phyloP scores from a whole-genome alignment of 1,140 invertebrate genomes.

The Sinella curviseta region DNA sequence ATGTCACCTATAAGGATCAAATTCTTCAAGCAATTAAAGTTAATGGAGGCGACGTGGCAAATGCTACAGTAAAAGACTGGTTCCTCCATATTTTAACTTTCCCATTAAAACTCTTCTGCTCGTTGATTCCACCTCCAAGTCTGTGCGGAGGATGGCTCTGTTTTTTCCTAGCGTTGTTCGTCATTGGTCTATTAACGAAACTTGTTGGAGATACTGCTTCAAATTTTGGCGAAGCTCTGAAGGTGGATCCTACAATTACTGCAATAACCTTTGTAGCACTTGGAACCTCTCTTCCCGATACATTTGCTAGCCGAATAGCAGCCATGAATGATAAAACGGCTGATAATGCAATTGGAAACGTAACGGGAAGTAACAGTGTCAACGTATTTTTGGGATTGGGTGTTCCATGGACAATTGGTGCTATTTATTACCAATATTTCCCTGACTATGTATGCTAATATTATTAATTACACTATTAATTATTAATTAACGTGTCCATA shows the following conservation, averaged over 20 bases:
- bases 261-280: slow-evolving; percentile 70
- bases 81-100: slow-evolving; percentile 69
- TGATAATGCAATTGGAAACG: slow-evolving; percentile 72
- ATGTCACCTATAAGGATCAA: slow-evolving; percentile 60
- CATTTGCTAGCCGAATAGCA: slow-evolving; percentile 68
- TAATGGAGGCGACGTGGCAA: slow-evolving; percentile 65
- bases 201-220: slow-evolving; percentile 64
- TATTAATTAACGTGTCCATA: too few relatives aligned
- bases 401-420: slow-evolving; percentile 65
- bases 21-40: slow-evolving; percentile 64
- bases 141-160: slow-evolving; percentile 65
- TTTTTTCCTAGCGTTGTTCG: slow-evolving; percentile 60
- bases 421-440: slow-evolving; percentile 64
- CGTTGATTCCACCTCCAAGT: slow-evolving; percentile 61
- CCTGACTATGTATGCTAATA: too few relatives aligned
- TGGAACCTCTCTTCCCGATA: slow-evolving; percentile 70
- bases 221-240: slow-evolving; percentile 66
- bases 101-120: slow-evolving; percentile 59
- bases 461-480: too few relatives aligned
- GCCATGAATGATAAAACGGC: slow-evolving; percentile 69
- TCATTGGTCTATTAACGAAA: slow-evolving; percentile 64
- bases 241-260: slow-evolving; percentile 62
- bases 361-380: slow-evolving; percentile 74
- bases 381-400: slow-evolving; percentile 70
- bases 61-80: slow-evolving; percentile 60